Conservation (phyloP, 2,888 invertebrate species). For the Myopa testacea region DNA sequence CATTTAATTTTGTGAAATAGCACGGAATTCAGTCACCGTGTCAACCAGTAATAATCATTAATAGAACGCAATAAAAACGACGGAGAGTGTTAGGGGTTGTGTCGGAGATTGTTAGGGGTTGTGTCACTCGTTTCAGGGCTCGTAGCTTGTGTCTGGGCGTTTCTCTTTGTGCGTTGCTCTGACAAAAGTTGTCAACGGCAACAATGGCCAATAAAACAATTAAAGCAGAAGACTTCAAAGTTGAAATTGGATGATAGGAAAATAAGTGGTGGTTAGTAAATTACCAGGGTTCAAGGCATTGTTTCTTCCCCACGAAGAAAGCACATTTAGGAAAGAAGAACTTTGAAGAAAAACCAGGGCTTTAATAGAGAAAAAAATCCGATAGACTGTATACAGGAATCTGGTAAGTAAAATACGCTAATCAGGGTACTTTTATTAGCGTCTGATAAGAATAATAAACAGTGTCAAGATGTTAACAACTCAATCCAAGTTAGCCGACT, state of each 20-base stretch:
- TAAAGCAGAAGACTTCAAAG: not conserved
- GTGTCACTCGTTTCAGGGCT: not conserved
- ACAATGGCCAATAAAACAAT: conserved; percentile 6
- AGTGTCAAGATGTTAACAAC: too few species aligned
- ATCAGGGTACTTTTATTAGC: too few species aligned
- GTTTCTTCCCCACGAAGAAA: too few species aligned
- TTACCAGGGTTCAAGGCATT: not conserved
- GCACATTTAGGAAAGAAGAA: too few species aligned
- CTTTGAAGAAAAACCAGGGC: too few species aligned
- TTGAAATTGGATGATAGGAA: not conserved
- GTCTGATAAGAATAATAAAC: too few species aligned
- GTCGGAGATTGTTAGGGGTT: not conserved
- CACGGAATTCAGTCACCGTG: conserved; percentile 20
- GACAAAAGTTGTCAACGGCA: not conserved
- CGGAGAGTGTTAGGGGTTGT: not conserved
- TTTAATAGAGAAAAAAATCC: too few species aligned
- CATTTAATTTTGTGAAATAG: not conserved
- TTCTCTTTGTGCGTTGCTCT: not conserved
- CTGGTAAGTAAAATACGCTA: too few species aligned
- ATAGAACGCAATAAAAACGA: conserved; percentile 7
- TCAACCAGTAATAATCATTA: conserved; percentile 31
- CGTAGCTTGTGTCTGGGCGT: not conserved
- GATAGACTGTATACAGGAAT: too few species aligned
- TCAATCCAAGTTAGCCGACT: too few species aligned
- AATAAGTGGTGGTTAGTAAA: not conserved